These are phyloP conservation scores for Perca schrenkii DNA, from an alignment of 2,113 vertebrate species.

Conservation along the genomic window DNA sequence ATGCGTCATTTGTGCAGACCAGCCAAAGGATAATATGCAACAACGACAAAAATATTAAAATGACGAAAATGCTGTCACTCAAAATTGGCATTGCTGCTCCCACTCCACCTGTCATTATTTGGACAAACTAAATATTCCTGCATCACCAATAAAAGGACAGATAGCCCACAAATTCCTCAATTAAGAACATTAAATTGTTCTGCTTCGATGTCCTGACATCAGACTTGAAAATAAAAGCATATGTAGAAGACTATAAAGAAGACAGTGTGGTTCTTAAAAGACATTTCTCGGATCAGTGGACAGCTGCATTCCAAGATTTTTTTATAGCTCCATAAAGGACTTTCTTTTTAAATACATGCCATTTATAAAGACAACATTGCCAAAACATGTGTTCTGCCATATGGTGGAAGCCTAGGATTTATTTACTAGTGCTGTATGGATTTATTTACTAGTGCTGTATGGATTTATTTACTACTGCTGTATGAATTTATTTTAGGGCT, in stretches of 20 bases:
- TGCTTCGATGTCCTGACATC: background rate
- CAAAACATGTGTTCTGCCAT: background rate
- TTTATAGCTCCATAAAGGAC: constrained; percentile 10
- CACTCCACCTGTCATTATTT: background rate
- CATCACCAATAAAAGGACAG: background rate
- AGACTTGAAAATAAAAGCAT: background rate
- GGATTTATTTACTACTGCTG: background rate
- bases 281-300: constrained; percentile 1
- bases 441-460: background rate
- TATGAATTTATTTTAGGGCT: no score
- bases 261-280: background rate
- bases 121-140: background rate
- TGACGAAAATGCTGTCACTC: no score
- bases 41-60: background rate
- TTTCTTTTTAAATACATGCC: background rate
- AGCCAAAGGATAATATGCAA: no score
- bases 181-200: background rate
- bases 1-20: no score
- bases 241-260: background rate
- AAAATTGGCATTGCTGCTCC: background rate
- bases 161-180: no score
- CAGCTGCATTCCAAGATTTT: background rate
- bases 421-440: background rate
- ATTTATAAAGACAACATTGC: background rate
- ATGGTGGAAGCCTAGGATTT: background rate